Percentiles rank a stretch among this genome's conserved stretches.
Conservation (phyloP, 2,888 invertebrate genomes). For the Epistrophe eligans region DNA sequence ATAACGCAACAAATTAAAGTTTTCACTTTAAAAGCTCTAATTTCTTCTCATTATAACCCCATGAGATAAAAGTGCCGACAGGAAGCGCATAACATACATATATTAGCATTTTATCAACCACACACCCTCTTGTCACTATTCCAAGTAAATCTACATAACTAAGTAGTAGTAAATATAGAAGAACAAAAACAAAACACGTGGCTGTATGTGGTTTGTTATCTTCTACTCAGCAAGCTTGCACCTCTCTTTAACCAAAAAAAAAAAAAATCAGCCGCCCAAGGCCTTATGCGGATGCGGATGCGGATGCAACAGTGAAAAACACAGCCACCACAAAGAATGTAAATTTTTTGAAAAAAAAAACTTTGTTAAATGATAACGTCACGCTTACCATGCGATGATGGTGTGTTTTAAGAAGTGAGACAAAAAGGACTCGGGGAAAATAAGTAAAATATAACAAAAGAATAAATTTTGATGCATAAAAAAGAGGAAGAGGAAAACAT, state of each 20-base stretch:
- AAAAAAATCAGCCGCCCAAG: constrained; percentile 9
- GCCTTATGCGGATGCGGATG: constrained; percentile 27
- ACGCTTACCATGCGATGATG: constrained; percentile 26
- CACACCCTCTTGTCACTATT: constrained; percentile 6
- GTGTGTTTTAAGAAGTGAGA: constrained; percentile 56
- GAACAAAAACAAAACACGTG: constrained; percentile 16
- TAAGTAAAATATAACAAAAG: constrained; percentile 20
- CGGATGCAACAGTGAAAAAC: constrained; percentile 62
- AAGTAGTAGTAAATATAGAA: neutral
- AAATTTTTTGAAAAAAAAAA: constrained; percentile 55
- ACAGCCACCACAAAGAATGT: constrained; percentile 50
- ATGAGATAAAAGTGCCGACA: constrained; percentile 17
- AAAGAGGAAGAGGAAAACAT: constrained; percentile 25
- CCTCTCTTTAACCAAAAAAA: constrained; percentile 34
- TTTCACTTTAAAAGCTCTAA: neutral
- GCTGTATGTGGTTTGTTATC: constrained; percentile 58
- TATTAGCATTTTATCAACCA: constrained; percentile 19
- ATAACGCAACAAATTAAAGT: neutral
- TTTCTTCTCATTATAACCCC: neutral
- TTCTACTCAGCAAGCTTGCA: constrained; percentile 60
- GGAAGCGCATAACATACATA: constrained; percentile 4
- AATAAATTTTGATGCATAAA: constrained; percentile 16
- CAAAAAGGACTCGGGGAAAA: constrained; percentile 44
- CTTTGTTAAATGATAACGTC: constrained; percentile 71
- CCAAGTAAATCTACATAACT: constrained; percentile 4